Conservation (phyloP, 2,888 invertebrate species). For the Anthophora plumipes region DNA sequence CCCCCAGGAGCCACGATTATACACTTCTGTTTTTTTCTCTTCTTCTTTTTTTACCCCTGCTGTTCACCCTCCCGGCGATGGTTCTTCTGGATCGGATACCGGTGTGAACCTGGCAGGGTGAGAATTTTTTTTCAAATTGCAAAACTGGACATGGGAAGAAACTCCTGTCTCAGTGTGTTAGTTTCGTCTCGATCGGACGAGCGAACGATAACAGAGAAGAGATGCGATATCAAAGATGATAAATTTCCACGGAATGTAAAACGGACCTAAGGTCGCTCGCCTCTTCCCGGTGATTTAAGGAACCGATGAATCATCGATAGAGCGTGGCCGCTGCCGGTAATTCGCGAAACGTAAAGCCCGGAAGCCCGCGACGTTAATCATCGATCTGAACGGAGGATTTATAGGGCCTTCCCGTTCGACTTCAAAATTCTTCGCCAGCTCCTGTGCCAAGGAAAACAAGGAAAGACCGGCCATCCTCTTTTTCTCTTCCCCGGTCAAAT, state of each 20-base stretch:
- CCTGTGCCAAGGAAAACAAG: slow-evolving; percentile 55
- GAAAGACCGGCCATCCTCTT: background rate
- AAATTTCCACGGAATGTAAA: background rate
- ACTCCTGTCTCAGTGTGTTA: background rate
- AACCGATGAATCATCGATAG: slow-evolving; percentile 62
- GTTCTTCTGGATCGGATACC: slow-evolving; percentile 14
- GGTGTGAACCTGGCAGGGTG: slow-evolving; percentile 70
- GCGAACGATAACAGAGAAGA: background rate
- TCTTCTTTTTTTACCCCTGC: slow-evolving; percentile 60
- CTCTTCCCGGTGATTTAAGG: slow-evolving; percentile 53
- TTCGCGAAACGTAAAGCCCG: slow-evolving; percentile 49
- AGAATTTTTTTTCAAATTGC: slow-evolving; percentile 83
- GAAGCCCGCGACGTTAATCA: slow-evolving; percentile 60
- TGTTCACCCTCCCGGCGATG: slow-evolving; percentile 36
- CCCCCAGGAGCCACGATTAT: slow-evolving; percentile 65
- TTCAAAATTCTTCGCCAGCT: slow-evolving; percentile 39
- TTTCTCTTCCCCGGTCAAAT: background rate
- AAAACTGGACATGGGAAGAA: slow-evolving; percentile 84
- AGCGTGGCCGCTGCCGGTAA: slow-evolving; percentile 34
- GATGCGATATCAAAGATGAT: slow-evolving; percentile 18
- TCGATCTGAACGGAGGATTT: slow-evolving; percentile 40
- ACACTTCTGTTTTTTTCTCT: no score
- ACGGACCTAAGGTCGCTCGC: slow-evolving; percentile 13
- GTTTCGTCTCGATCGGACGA: background rate
- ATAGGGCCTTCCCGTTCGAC: slow-evolving; percentile 35